phyloP scores from a whole-genome alignment of 2,797 vertebrate genomes.

The Microcaecilia unicolor region DNA sequence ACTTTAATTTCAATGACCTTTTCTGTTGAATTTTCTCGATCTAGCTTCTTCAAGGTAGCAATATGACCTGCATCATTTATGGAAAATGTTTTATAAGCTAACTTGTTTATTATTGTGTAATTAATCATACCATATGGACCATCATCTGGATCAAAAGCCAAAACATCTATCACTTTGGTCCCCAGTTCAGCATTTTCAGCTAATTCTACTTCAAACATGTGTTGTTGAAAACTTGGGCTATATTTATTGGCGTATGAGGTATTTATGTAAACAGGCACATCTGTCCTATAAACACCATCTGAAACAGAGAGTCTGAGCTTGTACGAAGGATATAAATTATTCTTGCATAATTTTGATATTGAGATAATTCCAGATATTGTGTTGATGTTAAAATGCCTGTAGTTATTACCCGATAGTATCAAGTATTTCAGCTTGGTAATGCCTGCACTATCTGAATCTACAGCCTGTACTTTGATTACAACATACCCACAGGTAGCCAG shows the following conservation, averaged over 20 bases:
- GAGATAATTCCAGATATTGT: slow-evolving; percentile 87
- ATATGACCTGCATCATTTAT: slow-evolving; percentile 76
- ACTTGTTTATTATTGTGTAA: slow-evolving; percentile 94
- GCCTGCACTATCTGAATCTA: slow-evolving; percentile 75
- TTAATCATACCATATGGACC: slow-evolving; percentile 84
- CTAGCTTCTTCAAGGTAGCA: slow-evolving; percentile 75
- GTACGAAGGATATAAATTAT: slow-evolving; percentile 76
- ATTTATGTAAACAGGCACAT: slow-evolving; percentile 87
- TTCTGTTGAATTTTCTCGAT: slow-evolving; percentile 87
- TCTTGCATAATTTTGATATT: slow-evolving; percentile 84
- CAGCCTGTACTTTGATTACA: slow-evolving; percentile 90
- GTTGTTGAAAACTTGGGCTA: slow-evolving; percentile 79
- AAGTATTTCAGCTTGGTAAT: slow-evolving; percentile 73
- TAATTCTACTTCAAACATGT: slow-evolving; percentile 83
- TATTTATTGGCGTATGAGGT: slow-evolving; percentile 86
- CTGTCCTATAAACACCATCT: slow-evolving; percentile 86
- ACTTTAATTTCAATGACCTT: slow-evolving; percentile 90
- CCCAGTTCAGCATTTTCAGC: slow-evolving; percentile 87
- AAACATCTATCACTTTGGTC: slow-evolving; percentile 83
- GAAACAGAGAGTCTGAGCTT: slow-evolving; percentile 84
- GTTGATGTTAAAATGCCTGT: slow-evolving; percentile 85
- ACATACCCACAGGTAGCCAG: slow-evolving; percentile 86
- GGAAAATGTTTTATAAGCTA: slow-evolving; percentile 84
- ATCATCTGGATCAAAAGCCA: slow-evolving; percentile 83
- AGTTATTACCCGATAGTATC: slow-evolving; percentile 88